These are phyloP conservation scores for Falcaria lacertinaria DNA, from an alignment of 2,888 invertebrate genomes.

Conservation along the genomic window DNA sequence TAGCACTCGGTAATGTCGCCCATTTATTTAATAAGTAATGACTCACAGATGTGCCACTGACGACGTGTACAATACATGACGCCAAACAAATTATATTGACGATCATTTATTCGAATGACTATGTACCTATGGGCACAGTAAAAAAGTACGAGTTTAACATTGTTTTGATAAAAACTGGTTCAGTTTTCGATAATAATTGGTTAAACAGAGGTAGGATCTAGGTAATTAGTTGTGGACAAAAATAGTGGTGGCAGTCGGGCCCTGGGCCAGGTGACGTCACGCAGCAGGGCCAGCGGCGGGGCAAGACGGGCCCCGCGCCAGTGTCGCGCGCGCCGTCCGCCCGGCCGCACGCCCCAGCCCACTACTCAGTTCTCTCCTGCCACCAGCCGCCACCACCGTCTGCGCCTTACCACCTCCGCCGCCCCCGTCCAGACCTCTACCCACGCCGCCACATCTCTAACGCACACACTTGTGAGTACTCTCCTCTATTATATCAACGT, in stretches of 20 bases:
- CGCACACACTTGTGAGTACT: constrained; percentile 40
- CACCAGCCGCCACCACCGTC: constrained; percentile 23
- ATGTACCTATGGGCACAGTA: constrained; percentile 21
- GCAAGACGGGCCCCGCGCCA: constrained; percentile 80
- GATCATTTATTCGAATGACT: constrained; percentile 21
- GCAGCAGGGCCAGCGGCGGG: constrained; percentile 72
- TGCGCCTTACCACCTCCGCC: constrained; percentile 30
- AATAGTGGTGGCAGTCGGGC: constrained; percentile 74
- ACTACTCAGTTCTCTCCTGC: constrained; percentile 25
- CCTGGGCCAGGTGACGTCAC: constrained; percentile 79
- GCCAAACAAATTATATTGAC: constrained; percentile 30
- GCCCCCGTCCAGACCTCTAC: constrained; percentile 22
- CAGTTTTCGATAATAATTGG: constrained; percentile 56
- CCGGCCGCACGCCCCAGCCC: constrained; percentile 64
- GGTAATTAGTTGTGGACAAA: constrained; percentile 75
- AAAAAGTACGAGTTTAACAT: constrained; percentile 1
- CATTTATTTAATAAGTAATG: constrained; percentile 35
- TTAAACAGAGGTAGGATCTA: constrained; percentile 73
- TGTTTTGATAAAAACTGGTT: constrained; percentile 48
- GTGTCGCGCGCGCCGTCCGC: constrained; percentile 77
- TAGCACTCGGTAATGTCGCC: constrained; percentile 13
- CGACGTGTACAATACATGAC: constrained; percentile 23
- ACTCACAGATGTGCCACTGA: constrained; percentile 31
- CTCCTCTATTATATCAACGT: constrained; percentile 20
- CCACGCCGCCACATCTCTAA: not conserved